Base-by-base conservation (phyloP, 2,888 invertebrate species). In the Apodemia duryi region DNA sequence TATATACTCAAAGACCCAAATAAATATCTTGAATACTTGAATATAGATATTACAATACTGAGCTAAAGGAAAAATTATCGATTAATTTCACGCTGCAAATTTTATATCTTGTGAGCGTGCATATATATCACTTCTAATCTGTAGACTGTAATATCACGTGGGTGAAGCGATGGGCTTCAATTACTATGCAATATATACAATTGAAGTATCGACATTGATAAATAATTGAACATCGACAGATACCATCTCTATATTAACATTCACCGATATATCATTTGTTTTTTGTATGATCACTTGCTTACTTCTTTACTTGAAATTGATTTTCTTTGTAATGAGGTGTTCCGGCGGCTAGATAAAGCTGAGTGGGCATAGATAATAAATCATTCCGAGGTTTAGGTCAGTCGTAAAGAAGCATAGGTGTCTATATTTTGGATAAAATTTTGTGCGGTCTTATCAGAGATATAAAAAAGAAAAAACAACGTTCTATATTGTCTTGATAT, bases 281-380 rank as follows among this genome's bases (percentile, higher is more conserved):
- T 70, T 68, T 70, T 61, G 66, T 69, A 61, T 67, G 63, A 69
- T 68, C 64, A 67, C 65, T 69, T 68, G 67, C 64, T 65, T 69
- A 67, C 69, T 69, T 67, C 46, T 57, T 57, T 69, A 70, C 66
- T 71, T 67, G 64, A 67, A 71, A 72, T 74, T 69, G 71, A 70
- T 71, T 70, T 69, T 66, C 65, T 63, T 61, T 67, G 71, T 70
- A 73, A 71, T 67, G 68, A 69, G 69, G 63, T 61, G 61, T 61
- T 38, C 61, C 57, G 63, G 54, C 72, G 69, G 69, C 67, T 63
- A 65, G 70, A 70, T 71, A 73, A 68, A 68, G 69, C 49, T 51
- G 65, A 62, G 62, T 64, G 61, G 64, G 60, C 67, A 68, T 65
- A 69, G 63, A 69, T 66, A 66, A 73, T 73, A 72, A 72, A 73